phyloP scores from a whole-genome alignment of 1,140 invertebrate genomes.

The Magallana ariakensis region DNA sequence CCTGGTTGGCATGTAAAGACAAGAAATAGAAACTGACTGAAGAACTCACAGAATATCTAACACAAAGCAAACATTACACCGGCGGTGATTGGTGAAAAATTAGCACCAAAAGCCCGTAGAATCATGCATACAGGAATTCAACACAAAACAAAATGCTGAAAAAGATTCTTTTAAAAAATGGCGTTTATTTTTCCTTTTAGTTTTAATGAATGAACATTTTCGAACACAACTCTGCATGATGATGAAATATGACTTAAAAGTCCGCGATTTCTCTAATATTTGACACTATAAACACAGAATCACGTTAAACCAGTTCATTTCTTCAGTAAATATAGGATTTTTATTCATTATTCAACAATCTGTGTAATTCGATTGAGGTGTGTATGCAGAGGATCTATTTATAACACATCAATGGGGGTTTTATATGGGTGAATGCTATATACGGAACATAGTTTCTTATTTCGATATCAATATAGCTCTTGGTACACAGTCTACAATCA shows the following conservation, averaged over 20 bases:
- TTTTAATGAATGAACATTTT: too few species aligned
- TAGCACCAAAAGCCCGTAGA: too few species aligned
- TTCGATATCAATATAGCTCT: not conserved
- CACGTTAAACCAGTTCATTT: not conserved
- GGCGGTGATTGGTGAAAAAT: too few species aligned
- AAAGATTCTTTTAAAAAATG: too few species aligned
- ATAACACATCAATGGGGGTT: constrained; percentile 14
- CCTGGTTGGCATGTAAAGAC: constrained; percentile 36
- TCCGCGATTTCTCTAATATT: too few species aligned
- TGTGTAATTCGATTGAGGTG: not conserved
- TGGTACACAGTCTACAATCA: not conserved
- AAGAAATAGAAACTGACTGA: constrained; percentile 17
- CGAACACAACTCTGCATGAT: too few species aligned
- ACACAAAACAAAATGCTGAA: too few species aligned
- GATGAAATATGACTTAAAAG: too few species aligned
- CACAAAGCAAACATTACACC: too few species aligned
- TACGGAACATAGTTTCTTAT: not conserved
- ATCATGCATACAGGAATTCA: too few species aligned
- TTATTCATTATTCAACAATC: constrained; percentile 30
- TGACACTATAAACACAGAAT: not conserved
- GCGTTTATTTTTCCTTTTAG: too few species aligned
- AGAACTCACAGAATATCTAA: not conserved
- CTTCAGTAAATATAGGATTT: not conserved
- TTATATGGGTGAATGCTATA: not conserved
- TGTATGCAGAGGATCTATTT: not conserved